These are phyloP conservation scores for Danio aesculapii DNA, from an alignment of 2,797 vertebrate genomes.

Conservation along the genomic window DNA sequence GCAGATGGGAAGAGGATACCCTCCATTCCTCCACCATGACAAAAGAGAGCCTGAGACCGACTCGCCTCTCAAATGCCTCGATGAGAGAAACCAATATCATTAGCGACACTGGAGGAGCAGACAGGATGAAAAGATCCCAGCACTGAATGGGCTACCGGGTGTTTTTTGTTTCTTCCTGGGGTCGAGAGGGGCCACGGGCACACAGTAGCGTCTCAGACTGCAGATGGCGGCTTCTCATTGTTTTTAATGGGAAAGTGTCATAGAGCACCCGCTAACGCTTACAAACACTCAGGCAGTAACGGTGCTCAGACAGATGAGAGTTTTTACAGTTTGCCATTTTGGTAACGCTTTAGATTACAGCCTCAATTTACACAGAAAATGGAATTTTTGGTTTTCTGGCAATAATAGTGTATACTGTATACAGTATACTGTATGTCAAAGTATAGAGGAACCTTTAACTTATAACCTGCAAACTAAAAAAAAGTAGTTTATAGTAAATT, in stretches of 20 bases:
- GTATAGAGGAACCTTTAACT: no score
- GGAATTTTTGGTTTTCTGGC: no score
- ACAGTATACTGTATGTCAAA: no score
- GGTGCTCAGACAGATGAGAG: constrained; percentile 19
- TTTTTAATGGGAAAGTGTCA: constrained; percentile 70
- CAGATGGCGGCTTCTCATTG: constrained; percentile 71
- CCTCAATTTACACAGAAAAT: no score
- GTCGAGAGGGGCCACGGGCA: constrained; percentile 66
- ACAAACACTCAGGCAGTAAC: constrained; percentile 6
- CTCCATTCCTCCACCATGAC: constrained; percentile 66
- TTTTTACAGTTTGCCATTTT: constrained; percentile 42
- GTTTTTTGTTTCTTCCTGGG: constrained; percentile 58
- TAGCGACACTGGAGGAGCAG: constrained; percentile 67
- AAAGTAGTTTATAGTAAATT: no score
- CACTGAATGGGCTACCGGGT: constrained; percentile 65
- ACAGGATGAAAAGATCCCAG: constrained; percentile 66
- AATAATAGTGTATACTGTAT: no score
- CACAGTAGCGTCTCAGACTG: constrained; percentile 64
- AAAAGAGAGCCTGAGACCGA: constrained; percentile 73
- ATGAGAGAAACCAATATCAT: constrained; percentile 81
- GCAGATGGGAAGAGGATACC: constrained; percentile 68
- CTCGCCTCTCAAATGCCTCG: constrained; percentile 68
- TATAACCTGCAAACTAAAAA: no score
- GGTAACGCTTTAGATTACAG: no score
- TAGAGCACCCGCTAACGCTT: constrained; percentile 42